Conservation (phyloP, 2,888 invertebrate genomes). For the Xanthia togata region DNA sequence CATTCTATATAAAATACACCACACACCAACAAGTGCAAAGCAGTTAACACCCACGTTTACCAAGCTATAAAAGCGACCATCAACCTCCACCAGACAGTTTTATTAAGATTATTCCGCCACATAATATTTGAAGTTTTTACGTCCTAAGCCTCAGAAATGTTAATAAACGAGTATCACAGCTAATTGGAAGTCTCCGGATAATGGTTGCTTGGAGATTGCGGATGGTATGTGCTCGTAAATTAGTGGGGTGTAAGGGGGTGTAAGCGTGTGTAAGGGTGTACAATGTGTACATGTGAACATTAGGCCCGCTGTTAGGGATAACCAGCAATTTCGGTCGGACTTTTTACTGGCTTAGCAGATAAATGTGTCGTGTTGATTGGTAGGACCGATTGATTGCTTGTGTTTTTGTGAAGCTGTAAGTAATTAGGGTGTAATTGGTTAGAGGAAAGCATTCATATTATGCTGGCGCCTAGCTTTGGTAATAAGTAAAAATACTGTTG, state of each 20-base stretch:
- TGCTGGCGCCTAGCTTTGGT: too few relatives aligned
- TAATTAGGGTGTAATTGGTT: slow-evolving; percentile 5
- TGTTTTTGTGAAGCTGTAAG: slow-evolving; percentile 34
- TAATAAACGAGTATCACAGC: slow-evolving; percentile 66
- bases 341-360: slow-evolving; percentile 54
- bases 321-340: slow-evolving; percentile 61
- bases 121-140: slow-evolving; percentile 67
- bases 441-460: neutral
- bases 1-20: slow-evolving; percentile 6
- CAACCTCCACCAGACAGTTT: slow-evolving; percentile 47
- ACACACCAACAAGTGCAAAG: slow-evolving; percentile 31
- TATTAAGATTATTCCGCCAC: slow-evolving; percentile 64
- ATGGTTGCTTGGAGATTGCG: slow-evolving; percentile 68
- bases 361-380: slow-evolving; percentile 57
- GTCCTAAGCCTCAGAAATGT: slow-evolving; percentile 51
- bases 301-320: slow-evolving; percentile 57
- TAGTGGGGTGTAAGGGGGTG: slow-evolving; percentile 44
- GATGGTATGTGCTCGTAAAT: slow-evolving; percentile 67
- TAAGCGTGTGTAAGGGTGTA: slow-evolving; percentile 8
- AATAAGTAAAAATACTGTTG: neutral
- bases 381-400: slow-evolving; percentile 35
- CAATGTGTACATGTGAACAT: slow-evolving; percentile 56
- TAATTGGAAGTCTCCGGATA: slow-evolving; percentile 67
- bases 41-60: slow-evolving; percentile 46
- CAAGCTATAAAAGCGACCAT: slow-evolving; percentile 57